phyloP scores from a whole-genome alignment of 2,888 invertebrate species.

The Buathra laborator region DNA sequence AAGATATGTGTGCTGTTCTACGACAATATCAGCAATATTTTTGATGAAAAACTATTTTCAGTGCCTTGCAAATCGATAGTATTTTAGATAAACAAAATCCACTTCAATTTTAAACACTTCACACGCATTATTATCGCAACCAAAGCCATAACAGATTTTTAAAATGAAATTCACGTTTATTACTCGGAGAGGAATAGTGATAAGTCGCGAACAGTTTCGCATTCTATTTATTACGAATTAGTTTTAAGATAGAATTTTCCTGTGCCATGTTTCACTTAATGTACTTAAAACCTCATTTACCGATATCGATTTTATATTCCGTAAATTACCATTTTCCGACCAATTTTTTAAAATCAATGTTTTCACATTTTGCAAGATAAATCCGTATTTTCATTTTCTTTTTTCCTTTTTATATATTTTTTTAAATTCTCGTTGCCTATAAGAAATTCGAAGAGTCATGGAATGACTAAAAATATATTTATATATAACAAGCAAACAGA shows the following conservation, averaged over 20 bases:
- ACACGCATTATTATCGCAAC: too few species aligned
- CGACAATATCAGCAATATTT: background rate
- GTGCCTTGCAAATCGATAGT: background rate
- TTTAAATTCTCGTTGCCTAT: conserved; percentile 6
- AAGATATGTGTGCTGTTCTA: too few species aligned
- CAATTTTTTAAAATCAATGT: background rate
- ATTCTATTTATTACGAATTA: background rate
- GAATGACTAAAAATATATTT: background rate
- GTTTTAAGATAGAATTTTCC: background rate
- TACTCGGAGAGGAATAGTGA: background rate
- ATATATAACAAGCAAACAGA: background rate
- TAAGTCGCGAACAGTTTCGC: background rate
- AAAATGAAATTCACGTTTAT: background rate
- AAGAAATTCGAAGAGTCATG: conserved; percentile 24
- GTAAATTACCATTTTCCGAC: background rate
- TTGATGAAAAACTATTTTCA: background rate
- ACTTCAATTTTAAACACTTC: background rate
- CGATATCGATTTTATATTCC: background rate
- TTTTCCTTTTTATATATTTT: background rate
- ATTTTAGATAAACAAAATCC: too few species aligned
- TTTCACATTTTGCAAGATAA: background rate
- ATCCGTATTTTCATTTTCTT: background rate
- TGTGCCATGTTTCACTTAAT: conserved; percentile 14
- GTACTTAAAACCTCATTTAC: background rate
- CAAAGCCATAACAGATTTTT: background rate